Evolutionary conservation across 2,797 vertebrate species (phyloP).

Genomic region (Protonibea diacanthus): DNA sequence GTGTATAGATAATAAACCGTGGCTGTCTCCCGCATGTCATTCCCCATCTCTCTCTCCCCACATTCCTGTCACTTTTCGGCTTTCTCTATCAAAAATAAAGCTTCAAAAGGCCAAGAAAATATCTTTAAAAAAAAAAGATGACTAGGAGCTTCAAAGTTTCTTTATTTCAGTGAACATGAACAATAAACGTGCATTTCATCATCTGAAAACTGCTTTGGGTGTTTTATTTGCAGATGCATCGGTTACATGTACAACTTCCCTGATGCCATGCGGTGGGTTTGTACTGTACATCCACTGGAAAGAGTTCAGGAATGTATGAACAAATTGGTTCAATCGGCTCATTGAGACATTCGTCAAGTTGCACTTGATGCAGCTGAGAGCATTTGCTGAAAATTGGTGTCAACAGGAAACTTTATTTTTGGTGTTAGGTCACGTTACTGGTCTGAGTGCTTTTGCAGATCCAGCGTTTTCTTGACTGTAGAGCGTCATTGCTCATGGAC

Average conservation of each 20-base stretch:
- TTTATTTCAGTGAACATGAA: background rate
- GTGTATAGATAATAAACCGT: constrained; percentile 21
- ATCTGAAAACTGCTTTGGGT: background rate
- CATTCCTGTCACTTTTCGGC: no score
- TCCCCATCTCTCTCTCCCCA: no score
- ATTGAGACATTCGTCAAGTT: background rate
- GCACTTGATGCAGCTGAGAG: constrained; percentile 1
- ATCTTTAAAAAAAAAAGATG: background rate
- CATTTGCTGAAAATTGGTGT: background rate
- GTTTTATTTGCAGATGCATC: background rate
- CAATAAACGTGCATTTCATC: background rate
- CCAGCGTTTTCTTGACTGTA: background rate
- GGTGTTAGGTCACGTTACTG: background rate
- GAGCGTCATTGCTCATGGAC: background rate
- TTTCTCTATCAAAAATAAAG: no score
- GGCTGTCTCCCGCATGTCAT: no score
- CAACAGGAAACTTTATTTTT: constrained; percentile 30
- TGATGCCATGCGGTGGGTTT: background rate
- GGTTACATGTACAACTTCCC: background rate
- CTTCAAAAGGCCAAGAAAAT: no score
- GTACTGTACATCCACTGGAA: background rate
- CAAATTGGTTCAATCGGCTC: background rate
- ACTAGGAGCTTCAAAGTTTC: background rate
- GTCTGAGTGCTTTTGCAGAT: constrained; percentile 13
- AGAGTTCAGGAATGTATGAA: background rate